phyloP scores from a whole-genome alignment of 2,888 invertebrate genomes.

The Protodeltote pygarga region DNA sequence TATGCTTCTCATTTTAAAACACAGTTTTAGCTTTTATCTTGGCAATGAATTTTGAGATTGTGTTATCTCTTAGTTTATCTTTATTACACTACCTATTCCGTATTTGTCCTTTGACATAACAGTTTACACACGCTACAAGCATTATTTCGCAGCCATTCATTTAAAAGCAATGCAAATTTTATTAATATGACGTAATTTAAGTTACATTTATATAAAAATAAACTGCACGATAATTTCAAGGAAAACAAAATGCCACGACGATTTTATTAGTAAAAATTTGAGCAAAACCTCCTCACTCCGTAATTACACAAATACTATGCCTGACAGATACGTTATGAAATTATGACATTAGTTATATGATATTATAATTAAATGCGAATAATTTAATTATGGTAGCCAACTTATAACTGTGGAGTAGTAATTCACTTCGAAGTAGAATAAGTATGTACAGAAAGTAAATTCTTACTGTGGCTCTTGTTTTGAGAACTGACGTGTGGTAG shows the following conservation, averaged over 20 bases:
- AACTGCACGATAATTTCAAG: constrained; percentile 4
- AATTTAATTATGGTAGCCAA: constrained; percentile 16
- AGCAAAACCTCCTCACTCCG: constrained; percentile 19
- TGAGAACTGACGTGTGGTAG: constrained; percentile 52
- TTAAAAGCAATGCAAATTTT: constrained; percentile 24
- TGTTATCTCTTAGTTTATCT: constrained; percentile 22
- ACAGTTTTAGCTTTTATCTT: constrained; percentile 26
- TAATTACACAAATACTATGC: constrained; percentile 15
- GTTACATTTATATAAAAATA: constrained; percentile 6
- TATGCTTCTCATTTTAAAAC: constrained; percentile 33
- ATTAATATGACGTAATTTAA: constrained; percentile 21
- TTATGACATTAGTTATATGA: constrained; percentile 1
- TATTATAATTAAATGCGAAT: constrained; percentile 13
- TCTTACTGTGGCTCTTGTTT: constrained; percentile 64
- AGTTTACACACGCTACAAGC: neutral
- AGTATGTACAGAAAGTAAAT: constrained; percentile 38
- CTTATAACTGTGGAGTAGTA: constrained; percentile 17
- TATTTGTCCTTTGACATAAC: constrained; percentile 15
- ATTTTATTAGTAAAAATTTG: constrained; percentile 5
- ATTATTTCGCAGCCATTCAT: neutral
- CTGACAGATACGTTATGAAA: too few species aligned
- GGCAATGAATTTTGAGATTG: constrained; percentile 24
- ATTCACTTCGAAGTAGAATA: constrained; percentile 33
- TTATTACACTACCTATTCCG: constrained; percentile 17
- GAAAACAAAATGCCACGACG: constrained; percentile 6